Base-by-base conservation (phyloP, 2,113 vertebrate species). In the Pedetes capensis region DNA sequence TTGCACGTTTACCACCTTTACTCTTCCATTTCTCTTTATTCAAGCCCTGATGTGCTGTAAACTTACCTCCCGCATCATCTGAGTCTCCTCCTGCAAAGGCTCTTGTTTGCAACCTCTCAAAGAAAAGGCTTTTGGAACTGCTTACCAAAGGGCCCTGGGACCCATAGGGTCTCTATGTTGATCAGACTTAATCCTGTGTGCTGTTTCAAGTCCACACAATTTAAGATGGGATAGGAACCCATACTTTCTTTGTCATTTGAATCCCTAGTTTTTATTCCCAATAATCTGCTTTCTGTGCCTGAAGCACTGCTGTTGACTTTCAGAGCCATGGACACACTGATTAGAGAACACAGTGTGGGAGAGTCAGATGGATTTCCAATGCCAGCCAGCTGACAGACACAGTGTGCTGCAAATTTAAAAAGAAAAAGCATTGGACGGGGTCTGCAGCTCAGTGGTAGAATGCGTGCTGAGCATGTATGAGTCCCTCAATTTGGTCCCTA, bases 101-200 rank as follows among this genome's bases (percentile, higher is more conserved):
- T 29, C 22, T 42, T 25, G 9, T 18, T 2, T 13, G 3, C 20
- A n/a, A 42, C 53, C n/a, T 51, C 34, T n/a, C 29, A 39, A 49
- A 53, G 39, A 47, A 63, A 4, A 47, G 44, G 25, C 25, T 75
- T 47, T 27, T 8, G 27, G 59, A 71, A 91, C 68, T 16, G 20
- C 14, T 63, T 34, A 69, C 34, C 44, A 23, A 59, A 55, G 27
- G 42, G 2, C 83, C 51, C 1, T 1, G 18, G 57, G 12, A 22
- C 10, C 29, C 18, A 57, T 6, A 25, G 42, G 20, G 3, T 49
- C 34, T 66, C 66, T 7, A 0, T 0, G 0, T 20, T 20, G 25
- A n/a, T 18, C 39, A 23, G 34, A 27, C 18, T 22, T 18, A 1
- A 37, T 37, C 14, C 6, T 51, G n/a, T 44, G 14, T 39, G 34